Conservation (phyloP, 2,888 invertebrate genomes). For the Macroteleia sp. region DNA sequence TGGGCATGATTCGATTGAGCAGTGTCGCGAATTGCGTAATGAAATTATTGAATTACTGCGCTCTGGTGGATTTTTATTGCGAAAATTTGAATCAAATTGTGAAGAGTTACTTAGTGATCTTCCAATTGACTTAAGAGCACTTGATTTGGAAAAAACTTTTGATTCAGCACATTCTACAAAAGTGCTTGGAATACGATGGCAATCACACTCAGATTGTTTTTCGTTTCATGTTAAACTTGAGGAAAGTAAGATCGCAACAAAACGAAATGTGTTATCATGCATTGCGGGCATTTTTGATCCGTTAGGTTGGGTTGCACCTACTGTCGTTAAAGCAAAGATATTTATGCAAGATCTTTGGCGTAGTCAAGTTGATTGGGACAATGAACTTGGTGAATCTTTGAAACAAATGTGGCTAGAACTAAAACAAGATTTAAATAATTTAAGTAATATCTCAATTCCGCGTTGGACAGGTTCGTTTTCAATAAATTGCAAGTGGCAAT, state of each 20-base stretch:
- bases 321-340: neutral
- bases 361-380: neutral
- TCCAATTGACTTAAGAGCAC: neutral
- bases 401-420: neutral
- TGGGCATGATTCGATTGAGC: neutral
- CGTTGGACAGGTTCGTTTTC: conserved; percentile 1
- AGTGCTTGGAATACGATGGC: neutral
- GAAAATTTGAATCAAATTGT: conserved; percentile 27
- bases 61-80: conserved; percentile 20
- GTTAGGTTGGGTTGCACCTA: neutral
- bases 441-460: neutral
- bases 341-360: conserved; percentile 19
- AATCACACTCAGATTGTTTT: neutral
- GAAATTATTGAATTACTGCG: conserved; percentile 8
- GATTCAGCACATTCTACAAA: neutral
- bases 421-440: neutral
- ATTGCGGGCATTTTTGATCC: conserved; percentile 13
- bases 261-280: neutral
- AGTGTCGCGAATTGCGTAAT: neutral
- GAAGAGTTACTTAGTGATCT: neutral
- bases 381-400: neutral
- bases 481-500: neutral
- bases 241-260: neutral
- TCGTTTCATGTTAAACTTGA: neutral
- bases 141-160: neutral